Evolutionary conservation across 2,797 vertebrate genomes (phyloP), one percentile per base, ranked within the genome.

Genomic region (Chaunax sp.): DNA sequence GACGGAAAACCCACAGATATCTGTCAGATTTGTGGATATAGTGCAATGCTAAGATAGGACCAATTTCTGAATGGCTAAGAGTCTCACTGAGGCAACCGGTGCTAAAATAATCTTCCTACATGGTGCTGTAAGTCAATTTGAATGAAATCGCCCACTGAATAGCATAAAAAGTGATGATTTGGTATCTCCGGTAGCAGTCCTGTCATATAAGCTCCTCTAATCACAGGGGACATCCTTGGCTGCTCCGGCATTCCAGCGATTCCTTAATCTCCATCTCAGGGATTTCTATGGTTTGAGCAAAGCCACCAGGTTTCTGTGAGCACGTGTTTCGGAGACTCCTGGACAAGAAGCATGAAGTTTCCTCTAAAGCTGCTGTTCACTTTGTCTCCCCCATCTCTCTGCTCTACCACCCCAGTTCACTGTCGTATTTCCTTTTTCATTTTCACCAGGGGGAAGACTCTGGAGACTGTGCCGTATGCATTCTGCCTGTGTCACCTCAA

Each of bases 251-350:
- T 82, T 79, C 56, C 60, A 59, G 70, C 23, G 12, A 64, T 69
- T 83, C 63, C 72, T 64, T 88, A 77, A 87, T 83, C 82, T 86
- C 75, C 72, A 70, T 75, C 75, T 79, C 79, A 37, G 68, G 56
- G 65, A 82, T 82, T 35, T 37, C 46, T 18, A 8, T 33, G 44
- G 78, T 81, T 77, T 59, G 63, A 72, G 65, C 55, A 74, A 80
- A 85, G 65, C 77, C 80, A 78, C 78, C 82, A 16, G 14, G 23
- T 11, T 79, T 59, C 57, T 64, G 52, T 3, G 1, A 40, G 41
- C 72, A 69, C 12, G 16, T 55, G 61, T 43, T 40, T n/a, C n/a
- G 26, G 49, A 69, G 18, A 37, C 57, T 75, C 77, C 44, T 12
- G 10, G 46, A 44, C 54, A 71, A 60, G 58, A 38, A 52, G 69